A percentile compares a stretch with the other conserved stretches of the same genome.
Evolutionary conservation across 2,797 vertebrate genomes (phyloP).

Genomic region (Merluccius polli): DNA sequence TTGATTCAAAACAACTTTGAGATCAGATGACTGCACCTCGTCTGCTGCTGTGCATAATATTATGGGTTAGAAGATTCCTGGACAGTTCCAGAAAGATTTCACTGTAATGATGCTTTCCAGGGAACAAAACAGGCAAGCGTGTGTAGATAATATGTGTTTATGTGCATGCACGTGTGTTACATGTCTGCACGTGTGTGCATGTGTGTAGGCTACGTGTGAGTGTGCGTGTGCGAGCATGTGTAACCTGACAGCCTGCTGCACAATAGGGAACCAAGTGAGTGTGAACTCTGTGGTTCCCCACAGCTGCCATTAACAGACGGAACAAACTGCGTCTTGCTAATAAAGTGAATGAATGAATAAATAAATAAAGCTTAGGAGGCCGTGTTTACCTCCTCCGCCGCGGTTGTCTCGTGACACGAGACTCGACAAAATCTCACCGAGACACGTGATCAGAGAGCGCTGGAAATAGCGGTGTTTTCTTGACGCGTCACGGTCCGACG

Average conservation of each 20-base stretch:
- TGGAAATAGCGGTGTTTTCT: conserved; percentile 1
- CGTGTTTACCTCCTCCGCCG: conserved; percentile 58
- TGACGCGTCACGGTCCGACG: not conserved
- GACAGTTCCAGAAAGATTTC: not conserved
- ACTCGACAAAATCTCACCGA: conserved; percentile 9
- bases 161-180: not conserved
- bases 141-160: not conserved
- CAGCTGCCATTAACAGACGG: conserved; percentile 68
- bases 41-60: not conserved
- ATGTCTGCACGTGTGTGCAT: conserved; percentile 5
- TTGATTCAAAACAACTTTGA: not conserved
- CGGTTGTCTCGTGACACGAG: conserved; percentile 37
- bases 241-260: conserved; percentile 61
- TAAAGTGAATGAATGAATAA: conserved; percentile 70
- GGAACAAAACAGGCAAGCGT: not conserved
- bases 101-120: not conserved
- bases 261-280: conserved; percentile 61
- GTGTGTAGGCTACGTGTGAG: conserved; percentile 3
- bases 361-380: conserved; percentile 62
- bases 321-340: conserved; percentile 61
- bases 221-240: conserved; percentile 33
- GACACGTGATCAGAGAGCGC: conserved; percentile 34
- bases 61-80: not conserved
- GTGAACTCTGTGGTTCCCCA: conserved; percentile 60
- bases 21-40: not conserved